Conservation (phyloP, 2,113 vertebrate species). For the Pteronura brasiliensis region DNA sequence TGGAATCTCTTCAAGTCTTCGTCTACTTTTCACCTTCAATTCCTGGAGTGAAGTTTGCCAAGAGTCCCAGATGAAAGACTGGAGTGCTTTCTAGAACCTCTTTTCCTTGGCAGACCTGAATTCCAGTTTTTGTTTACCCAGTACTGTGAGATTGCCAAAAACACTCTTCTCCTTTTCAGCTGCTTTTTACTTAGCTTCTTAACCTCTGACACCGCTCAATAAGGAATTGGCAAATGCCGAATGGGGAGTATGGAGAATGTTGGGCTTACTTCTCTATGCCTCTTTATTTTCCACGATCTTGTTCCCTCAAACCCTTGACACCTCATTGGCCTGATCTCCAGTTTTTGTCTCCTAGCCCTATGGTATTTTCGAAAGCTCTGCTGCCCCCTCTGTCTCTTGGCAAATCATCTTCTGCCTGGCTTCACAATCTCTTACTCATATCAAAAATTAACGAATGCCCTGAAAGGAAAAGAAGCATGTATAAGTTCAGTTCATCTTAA, state of each 20-base stretch:
- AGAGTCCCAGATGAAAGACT: not conserved
- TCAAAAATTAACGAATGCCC: not conserved
- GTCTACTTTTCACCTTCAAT: not conserved
- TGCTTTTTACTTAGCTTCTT: conserved; percentile 53
- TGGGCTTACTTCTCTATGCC: not conserved
- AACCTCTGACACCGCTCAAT: conserved; percentile 38
- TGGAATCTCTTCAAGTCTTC: not conserved
- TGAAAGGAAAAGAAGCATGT: not conserved
- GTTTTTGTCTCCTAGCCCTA: not conserved
- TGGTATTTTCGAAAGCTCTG: not conserved
- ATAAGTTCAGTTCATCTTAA: not conserved
- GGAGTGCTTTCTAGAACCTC: conserved; percentile 9
- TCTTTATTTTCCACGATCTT: conserved; percentile 36
- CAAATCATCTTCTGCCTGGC: not conserved
- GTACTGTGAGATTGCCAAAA: conserved; percentile 45
- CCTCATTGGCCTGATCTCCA: not conserved
- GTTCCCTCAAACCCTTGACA: conserved; percentile 18
- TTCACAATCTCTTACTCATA: conserved; percentile 3
- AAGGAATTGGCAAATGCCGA: conserved; percentile 33
- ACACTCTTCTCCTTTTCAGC: conserved; percentile 29
- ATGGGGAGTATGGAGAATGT: not conserved
- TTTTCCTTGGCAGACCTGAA: conserved; percentile 40
- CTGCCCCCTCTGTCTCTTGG: not conserved
- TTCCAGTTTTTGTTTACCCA: conserved; percentile 62
- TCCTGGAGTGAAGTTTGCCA: conserved; percentile 11